Base-by-base conservation (phyloP, 2,797 vertebrate species). In the Melopsittacus undulatus region DNA sequence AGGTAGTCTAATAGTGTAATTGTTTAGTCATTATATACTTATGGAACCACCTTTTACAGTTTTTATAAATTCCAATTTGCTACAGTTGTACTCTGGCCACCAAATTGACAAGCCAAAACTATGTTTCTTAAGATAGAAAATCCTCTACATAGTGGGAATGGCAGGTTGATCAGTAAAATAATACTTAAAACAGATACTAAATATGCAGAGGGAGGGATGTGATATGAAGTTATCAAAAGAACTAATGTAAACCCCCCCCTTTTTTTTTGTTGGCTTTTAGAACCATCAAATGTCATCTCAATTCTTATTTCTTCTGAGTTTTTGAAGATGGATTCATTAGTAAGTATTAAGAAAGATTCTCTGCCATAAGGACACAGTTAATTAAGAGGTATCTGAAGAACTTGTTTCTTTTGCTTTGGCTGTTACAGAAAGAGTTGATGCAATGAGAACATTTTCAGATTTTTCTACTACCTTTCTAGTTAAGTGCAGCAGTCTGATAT, bases 281-380 rank as follows among this genome's bases (percentile, higher is more conserved):
- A 99, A 97, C 99, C 99, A 98, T 99, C 98, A 98, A 99, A 99
- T 98, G 99, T 99, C 96, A 99, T 99, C 98, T 99, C 99, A 95
- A 99, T 99, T 98, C 99, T 99, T 97, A 99, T 99, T 98, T 99
- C 99, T 97, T 99, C 99, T 78, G 99, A 99, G 95, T 99, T 99
- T 98, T 98, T 99, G 98, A 99, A 99, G 98, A 99, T 99, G 99
- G 99, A 99, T 97, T 98, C 98, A 90, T 98, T 99, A 98, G 99
- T 99, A 98, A 99, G 99, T 99, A 98, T 93, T 94, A 90, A 92
- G 40, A 76, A 78, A 66, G n/a, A 40, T 91, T 90, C 45, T 81
- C 59, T 88, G 56, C 32, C 30, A 13, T 19, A 56, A 66, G 34
- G 22, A 5, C 34, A n/a, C 29, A 21, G 21, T 77, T 78, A 83